These are phyloP conservation scores for Picathartes gymnocephalus DNA, from an alignment of 2,113 vertebrate genomes.

Conservation along the genomic window DNA sequence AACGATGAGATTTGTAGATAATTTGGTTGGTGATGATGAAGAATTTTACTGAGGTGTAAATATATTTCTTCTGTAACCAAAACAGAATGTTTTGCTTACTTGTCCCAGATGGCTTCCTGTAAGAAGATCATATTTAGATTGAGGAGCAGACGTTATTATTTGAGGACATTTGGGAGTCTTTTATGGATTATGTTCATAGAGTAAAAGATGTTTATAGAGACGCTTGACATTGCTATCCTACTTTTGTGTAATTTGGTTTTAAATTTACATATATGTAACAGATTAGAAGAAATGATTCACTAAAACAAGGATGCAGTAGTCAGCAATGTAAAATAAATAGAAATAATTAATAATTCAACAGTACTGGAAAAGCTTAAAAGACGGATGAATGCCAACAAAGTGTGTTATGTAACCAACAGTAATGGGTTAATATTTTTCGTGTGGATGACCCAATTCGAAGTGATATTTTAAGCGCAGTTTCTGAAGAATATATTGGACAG, in stretches of 20 bases:
- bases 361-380: neutral
- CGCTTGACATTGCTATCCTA: neutral
- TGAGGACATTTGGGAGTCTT: conserved; percentile 29
- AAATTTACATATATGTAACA: neutral
- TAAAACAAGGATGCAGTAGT: neutral
- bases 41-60: neutral
- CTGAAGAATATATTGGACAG: neutral
- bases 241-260: neutral
- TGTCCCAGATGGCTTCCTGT: conserved; percentile 25
- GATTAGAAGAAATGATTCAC: neutral
- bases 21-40: neutral
- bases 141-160: conserved; percentile 29
- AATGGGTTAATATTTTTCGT: neutral
- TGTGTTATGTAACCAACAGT: neutral
- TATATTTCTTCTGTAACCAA: neutral
- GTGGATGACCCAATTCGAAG: neutral
- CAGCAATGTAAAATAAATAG: neutral
- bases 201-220: neutral
- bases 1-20: neutral
- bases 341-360: neutral
- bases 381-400: neutral
- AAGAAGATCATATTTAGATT: conserved; percentile 37
- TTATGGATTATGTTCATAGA: neutral
- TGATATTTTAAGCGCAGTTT: neutral
- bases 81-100: neutral